A percentile compares a stretch with the other conserved stretches of the same genome.
These are phyloP conservation scores for Lamellibrachia luymesi DNA, from an alignment of 1,140 invertebrate genomes.

Conservation along the genomic window DNA sequence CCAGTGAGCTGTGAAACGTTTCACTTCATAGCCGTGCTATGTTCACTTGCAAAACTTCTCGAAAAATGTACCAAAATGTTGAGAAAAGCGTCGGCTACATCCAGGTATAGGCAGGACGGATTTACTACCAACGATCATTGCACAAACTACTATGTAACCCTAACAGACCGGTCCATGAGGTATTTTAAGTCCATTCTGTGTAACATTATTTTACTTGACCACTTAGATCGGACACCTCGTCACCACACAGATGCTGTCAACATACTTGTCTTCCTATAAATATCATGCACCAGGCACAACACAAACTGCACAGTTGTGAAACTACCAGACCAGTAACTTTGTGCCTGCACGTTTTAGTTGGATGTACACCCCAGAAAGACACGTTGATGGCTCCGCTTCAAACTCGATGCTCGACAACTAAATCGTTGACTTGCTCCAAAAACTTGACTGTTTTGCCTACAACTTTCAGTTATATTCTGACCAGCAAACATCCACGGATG, in stretches of 20 bases:
- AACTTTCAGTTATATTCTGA: not conserved
- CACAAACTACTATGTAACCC: not conserved
- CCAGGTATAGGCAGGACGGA: no score
- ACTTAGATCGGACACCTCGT: not conserved
- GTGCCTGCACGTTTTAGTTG: not conserved
- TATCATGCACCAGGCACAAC: not conserved
- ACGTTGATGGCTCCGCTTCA: no score
- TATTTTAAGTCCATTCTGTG: not conserved
- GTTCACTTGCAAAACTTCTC: not conserved
- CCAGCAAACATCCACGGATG: no score
- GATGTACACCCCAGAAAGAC: not conserved
- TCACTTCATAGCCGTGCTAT: not conserved
- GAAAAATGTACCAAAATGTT: not conserved
- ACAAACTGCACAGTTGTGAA: not conserved
- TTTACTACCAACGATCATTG: not conserved
- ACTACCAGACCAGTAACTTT: not conserved
- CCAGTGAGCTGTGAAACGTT: not conserved
- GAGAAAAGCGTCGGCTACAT: no score
- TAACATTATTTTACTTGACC: not conserved
- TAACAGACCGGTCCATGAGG: not conserved
- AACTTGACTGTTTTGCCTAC: not conserved
- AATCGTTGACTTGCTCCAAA: not conserved
- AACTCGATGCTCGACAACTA: not conserved
- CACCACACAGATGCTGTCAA: not conserved
- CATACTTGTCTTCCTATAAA: not conserved